Base-by-base conservation (phyloP, 2,797 vertebrate genomes). In the Tolypeutes matacus region DNA sequence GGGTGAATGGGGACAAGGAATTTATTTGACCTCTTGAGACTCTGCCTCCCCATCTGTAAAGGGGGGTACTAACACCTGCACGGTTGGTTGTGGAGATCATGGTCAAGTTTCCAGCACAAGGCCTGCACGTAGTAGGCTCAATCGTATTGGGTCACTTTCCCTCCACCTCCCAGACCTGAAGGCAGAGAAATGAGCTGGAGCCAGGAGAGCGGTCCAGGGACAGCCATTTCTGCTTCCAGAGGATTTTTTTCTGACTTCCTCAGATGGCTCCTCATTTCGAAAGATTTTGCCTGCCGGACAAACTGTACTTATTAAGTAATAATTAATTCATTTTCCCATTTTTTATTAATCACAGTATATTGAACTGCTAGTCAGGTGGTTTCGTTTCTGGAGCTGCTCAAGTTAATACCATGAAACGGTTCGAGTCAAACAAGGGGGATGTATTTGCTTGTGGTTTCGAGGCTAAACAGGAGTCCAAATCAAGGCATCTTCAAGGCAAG, bases 221-320 rank as follows among this genome's bases (percentile, higher is more conserved):
- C 5, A 69, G 25, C 80, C 75, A 29, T 70, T 58, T 36, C 70
- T 69, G 64, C 69, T 60, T 75, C 89, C 20, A 5, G 51, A 39
- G 34, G 84, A 83, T 39, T 77, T 39, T 39, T 29, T 51, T 83
- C 56, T 25, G 60, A 86, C 76, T 95, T 85, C 69, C 75, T 89
- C 84, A 62, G 29, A 31, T 34, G 39, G 65, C 6, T 25, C 21
- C 29, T 34, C 9, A 18, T 65, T 96, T 73, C 53, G 14, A 86
- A 86, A 94, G 77, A 60, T 76, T 73, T 69, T 51, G 51, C 81
- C 76, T 85, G 86, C 75, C 53, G 67, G 65, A 81, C 4, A 46
- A 89, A 82, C 62, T 75, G 27, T 2, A n/a, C 81, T 84, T 96
- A 77, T 86, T 89, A 95, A 83, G 49, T 95, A 92, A 88, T 86